Conservation (phyloP, 2,113 vertebrate species). For the Pedetes capensis region DNA sequence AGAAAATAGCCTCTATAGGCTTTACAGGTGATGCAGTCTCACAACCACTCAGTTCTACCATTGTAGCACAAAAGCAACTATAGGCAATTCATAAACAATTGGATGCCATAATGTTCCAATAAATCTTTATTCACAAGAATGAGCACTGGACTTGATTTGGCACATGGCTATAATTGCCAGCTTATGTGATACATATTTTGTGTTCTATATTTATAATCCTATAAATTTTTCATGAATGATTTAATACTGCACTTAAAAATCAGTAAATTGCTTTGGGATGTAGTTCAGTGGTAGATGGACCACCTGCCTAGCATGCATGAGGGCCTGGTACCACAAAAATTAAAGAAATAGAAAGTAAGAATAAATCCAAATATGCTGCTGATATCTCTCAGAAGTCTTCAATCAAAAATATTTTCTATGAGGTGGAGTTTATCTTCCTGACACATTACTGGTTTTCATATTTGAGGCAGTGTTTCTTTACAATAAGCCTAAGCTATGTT, state of each 20-base stretch:
- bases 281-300: too few relatives aligned
- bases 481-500: background rate
- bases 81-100: background rate
- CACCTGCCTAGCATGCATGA: too few relatives aligned
- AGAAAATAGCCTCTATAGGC: slow-evolving; percentile 65
- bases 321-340: too few relatives aligned
- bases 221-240: too few relatives aligned
- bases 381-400: background rate
- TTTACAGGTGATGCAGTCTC: background rate
- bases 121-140: too few relatives aligned
- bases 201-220: background rate
- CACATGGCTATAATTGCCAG: background rate
- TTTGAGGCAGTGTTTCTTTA: background rate
- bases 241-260: too few relatives aligned
- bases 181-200: background rate
- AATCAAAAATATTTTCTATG: background rate
- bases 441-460: background rate
- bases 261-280: too few relatives aligned
- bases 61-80: too few relatives aligned
- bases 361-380: background rate
- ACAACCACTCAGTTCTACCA: background rate
- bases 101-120: background rate
- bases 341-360: too few relatives aligned
- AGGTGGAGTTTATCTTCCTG: background rate
- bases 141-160: background rate